Evolutionary conservation across 2,888 invertebrate genomes (phyloP).

Genomic region (Meandrusa payeni): DNA sequence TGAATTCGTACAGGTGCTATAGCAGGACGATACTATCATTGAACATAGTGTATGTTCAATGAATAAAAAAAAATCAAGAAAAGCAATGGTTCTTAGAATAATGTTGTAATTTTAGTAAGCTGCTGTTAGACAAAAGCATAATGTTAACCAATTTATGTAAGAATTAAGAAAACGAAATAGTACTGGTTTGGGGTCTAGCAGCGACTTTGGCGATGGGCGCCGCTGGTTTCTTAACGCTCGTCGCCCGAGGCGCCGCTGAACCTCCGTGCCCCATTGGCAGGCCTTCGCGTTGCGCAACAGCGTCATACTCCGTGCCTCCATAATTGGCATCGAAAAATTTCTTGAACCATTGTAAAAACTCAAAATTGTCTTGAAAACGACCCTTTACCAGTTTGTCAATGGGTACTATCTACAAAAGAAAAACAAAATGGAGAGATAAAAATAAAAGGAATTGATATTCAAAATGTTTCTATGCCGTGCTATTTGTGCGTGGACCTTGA

Average conservation of each 20-base stretch:
- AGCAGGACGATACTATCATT: no score
- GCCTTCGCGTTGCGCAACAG: constrained; percentile 91
- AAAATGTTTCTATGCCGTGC: constrained; percentile 39
- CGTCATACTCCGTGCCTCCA: constrained; percentile 96
- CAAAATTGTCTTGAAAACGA: constrained; percentile 99
- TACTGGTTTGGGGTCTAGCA: constrained; percentile 83
- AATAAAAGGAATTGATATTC: constrained; percentile 48
- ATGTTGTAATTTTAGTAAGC: no score
- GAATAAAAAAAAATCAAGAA: no score
- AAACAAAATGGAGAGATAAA: constrained; percentile 54
- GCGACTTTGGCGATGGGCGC: constrained; percentile 73
- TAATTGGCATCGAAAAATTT: constrained; percentile 99
- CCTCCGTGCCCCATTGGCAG: constrained; percentile 91
- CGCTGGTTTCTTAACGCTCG: constrained; percentile 59
- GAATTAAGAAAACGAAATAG: constrained; percentile 54
- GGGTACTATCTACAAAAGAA: constrained; percentile 90
- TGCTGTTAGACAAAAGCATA: background rate
- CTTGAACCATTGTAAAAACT: constrained; percentile 99
- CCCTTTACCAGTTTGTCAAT: constrained; percentile 98
- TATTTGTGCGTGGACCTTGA: constrained; percentile 36
- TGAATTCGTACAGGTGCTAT: background rate
- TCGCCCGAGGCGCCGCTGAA: constrained; percentile 77
- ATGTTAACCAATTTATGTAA: background rate
- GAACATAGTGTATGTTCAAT: no score
- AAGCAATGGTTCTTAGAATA: no score